Base-by-base conservation (phyloP, 2,888 invertebrate genomes). In the Drosophila maculinotata region DNA sequence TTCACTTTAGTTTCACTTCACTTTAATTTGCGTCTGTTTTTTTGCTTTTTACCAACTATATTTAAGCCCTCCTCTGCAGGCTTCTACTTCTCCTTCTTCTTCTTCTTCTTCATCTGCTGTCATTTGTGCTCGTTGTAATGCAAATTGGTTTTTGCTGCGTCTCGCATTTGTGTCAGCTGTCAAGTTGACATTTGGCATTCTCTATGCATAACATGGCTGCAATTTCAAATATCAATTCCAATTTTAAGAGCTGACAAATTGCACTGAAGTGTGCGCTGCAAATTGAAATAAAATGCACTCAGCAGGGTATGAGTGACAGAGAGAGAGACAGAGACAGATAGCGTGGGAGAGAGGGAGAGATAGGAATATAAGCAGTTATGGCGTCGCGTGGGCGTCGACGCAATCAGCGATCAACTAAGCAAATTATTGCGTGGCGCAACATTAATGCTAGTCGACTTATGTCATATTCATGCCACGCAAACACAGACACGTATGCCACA, bases 391-490 rank as follows among this genome's bases (percentile, higher is more conserved):
- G 28, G 60, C 14, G 39, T 52, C 59, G 41, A 12, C 36, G 38
- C 35, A 54, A 75, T 64, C 70, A 56, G 35, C 52, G 44, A 57
- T 53, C 60, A 33, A 44, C 65, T 56, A 39, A 56, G 54, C 54
- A 59, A 69, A 69, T 69, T 69, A 57, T 69, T 74, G 48, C 54
- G 59, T 74, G 57, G 53, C 60, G 3, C 45, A 42, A 49, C 45
- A 52, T 64, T 47, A 66, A 52, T 56, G 38, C 17, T 54, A 36
- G 31, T 38, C 39, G 36, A 84, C 73, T 84, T 78, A 73, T 82
- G 76, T 72, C 81, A 84, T 81, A 81, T 71, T 73, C 78, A 87
- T 69, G 64, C 41, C 42, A 39, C 58, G 44, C 48, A 51, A 26
- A 38, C 62, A 64, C 41, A 47, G 69, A 60, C 62, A 72, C 44